phyloP scores from a whole-genome alignment of 2,113 vertebrate species.

The Caranx ignobilis region DNA sequence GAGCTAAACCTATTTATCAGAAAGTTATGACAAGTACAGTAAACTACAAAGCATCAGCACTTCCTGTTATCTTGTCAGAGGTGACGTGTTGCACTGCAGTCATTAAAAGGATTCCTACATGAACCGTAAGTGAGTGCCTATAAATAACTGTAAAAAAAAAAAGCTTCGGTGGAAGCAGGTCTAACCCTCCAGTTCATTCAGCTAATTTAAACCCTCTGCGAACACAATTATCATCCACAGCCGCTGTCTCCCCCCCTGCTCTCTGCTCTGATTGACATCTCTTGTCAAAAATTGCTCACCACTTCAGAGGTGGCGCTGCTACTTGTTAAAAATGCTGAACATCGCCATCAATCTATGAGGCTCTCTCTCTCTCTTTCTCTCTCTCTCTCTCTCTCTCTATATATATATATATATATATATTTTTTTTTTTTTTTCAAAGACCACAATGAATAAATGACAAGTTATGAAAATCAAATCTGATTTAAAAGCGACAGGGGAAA shows the following conservation, averaged over 20 bases:
- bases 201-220: constrained; percentile 6
- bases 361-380: neutral
- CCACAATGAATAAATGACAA: constrained; percentile 13
- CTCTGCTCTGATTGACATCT: constrained; percentile 11
- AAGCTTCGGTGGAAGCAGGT: neutral
- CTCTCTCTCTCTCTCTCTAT: too few relatives aligned
- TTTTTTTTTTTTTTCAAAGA: constrained; percentile 6
- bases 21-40: neutral
- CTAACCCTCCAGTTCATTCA: neutral
- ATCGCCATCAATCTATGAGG: constrained; percentile 11
- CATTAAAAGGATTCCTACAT: neutral
- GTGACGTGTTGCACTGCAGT: neutral
- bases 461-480: constrained; percentile 14
- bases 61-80: neutral
- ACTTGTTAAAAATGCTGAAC: constrained; percentile 30
- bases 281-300: neutral
- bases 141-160: neutral
- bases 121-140: neutral
- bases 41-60: neutral
- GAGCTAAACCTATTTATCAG: neutral
- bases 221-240: constrained; percentile 8
- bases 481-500: neutral
- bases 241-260: neutral
- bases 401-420: too few relatives aligned
- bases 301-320: constrained; percentile 21